Conservation (phyloP, 2,888 invertebrate genomes). For the Mayetiola destructor region DNA sequence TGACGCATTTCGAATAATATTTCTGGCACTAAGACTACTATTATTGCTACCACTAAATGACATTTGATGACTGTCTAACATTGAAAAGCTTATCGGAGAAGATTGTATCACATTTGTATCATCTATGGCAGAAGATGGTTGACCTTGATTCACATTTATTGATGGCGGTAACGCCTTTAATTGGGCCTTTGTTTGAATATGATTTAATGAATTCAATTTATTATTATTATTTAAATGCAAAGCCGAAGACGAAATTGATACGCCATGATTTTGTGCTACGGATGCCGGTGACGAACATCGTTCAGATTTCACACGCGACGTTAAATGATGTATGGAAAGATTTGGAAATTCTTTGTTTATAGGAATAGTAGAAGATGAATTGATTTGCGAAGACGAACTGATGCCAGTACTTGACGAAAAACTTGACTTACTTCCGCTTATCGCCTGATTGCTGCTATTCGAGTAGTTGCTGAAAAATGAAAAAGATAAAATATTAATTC, state of each 20-base stretch:
- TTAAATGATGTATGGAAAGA: slow-evolving; percentile 23
- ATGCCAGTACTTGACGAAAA: slow-evolving; percentile 38
- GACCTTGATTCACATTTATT: too few species aligned
- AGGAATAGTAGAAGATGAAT: slow-evolving; percentile 45
- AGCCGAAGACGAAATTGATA: not conserved
- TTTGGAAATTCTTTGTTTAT: slow-evolving; percentile 25
- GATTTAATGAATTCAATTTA: slow-evolving; percentile 26
- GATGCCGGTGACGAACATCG: slow-evolving; percentile 28
- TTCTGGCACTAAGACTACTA: slow-evolving; percentile 35
- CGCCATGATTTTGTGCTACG: slow-evolving; percentile 21
- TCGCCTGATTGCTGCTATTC: slow-evolving; percentile 5
- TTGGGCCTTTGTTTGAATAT: slow-evolving; percentile 60
- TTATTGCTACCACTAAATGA: slow-evolving; percentile 43
- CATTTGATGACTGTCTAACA: slow-evolving; percentile 54
- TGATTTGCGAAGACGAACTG: slow-evolving; percentile 41
- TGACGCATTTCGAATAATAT: slow-evolving; percentile 25
- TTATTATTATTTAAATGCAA: slow-evolving; percentile 1
- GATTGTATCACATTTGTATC: slow-evolving; percentile 36
- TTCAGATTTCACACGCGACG: slow-evolving; percentile 34
- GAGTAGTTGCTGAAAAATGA: not conserved
- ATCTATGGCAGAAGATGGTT: slow-evolving; percentile 26
- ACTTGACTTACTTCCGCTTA: slow-evolving; percentile 15
- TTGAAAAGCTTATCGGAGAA: slow-evolving; percentile 61
- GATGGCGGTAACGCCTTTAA: slow-evolving; percentile 56
- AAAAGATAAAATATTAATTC: not conserved